Conservation (phyloP, 2,113 vertebrate species). For the Tetrao urogallus region DNA sequence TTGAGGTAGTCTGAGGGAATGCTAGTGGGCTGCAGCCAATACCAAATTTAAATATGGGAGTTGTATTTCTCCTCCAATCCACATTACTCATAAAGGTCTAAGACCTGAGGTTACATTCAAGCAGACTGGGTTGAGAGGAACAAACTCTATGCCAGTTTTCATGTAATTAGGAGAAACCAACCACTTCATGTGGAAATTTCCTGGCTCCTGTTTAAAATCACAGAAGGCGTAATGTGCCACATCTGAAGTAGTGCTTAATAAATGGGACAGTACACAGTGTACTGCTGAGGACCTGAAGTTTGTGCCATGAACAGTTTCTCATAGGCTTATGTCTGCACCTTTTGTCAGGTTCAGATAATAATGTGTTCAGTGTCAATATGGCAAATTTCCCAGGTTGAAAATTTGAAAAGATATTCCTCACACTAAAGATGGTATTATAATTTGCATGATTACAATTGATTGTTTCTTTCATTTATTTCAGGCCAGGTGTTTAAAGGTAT, state of each 20-base stretch:
- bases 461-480: neutral
- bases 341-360: neutral
- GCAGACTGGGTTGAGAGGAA: neutral
- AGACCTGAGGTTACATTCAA: neutral
- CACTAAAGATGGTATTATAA: neutral
- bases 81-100: neutral
- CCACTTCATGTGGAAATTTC: neutral
- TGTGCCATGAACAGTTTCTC: neutral
- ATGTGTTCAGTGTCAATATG: neutral
- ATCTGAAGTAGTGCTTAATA: neutral
- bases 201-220: neutral
- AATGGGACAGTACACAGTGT: neutral
- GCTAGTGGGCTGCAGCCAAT: neutral
- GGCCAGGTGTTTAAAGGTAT: neutral
- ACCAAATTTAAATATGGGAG: neutral
- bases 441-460: accelerated
- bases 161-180: neutral
- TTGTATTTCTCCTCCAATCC: neutral
- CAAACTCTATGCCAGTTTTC: neutral
- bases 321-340: neutral
- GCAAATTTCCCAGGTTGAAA: neutral
- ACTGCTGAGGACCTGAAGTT: neutral
- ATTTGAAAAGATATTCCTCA: neutral
- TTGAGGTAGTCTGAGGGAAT: neutral
- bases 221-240: neutral